A percentile compares a stretch with the other conserved stretches of the same genome.
Conservation (phyloP, 2,797 vertebrate genomes). For the Urosaurus nigricauda region DNA sequence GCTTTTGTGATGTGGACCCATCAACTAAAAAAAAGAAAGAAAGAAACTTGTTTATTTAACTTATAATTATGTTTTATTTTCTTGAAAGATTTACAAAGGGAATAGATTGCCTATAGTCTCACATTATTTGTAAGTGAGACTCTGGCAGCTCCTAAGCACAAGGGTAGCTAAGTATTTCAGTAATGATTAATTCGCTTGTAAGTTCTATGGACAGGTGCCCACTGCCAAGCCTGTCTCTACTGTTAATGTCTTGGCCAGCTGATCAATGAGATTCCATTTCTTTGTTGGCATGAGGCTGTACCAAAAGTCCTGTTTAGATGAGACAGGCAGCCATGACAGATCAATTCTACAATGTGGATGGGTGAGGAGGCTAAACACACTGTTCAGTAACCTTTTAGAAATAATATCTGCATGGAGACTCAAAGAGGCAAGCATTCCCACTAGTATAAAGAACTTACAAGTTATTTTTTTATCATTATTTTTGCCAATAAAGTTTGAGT, state of each 20-base stretch:
- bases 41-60: conserved; percentile 5
- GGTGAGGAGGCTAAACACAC: not conserved
- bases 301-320: conserved; percentile 3
- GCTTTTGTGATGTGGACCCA: conserved; percentile 25
- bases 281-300: not conserved
- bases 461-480: not conserved
- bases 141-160: not conserved
- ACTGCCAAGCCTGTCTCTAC: not conserved
- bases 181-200: conserved; percentile 49
- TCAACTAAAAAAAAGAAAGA: conserved; percentile 50
- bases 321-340: conserved; percentile 24
- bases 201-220: not conserved
- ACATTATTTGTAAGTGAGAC: conserved; percentile 18
- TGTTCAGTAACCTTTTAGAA: not conserved
- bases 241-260: not conserved
- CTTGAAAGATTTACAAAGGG: not conserved
- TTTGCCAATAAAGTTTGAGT: not conserved
- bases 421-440: not conserved
- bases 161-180: conserved; percentile 34
- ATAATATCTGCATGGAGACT: conserved; percentile 17
- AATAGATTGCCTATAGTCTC: conserved; percentile 1
- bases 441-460: accelerated
- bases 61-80: conserved; percentile 24
- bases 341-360: not conserved
- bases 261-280: not conserved